Base-by-base conservation (phyloP, 2,888 invertebrate genomes). In the Ditula angustiorana region DNA sequence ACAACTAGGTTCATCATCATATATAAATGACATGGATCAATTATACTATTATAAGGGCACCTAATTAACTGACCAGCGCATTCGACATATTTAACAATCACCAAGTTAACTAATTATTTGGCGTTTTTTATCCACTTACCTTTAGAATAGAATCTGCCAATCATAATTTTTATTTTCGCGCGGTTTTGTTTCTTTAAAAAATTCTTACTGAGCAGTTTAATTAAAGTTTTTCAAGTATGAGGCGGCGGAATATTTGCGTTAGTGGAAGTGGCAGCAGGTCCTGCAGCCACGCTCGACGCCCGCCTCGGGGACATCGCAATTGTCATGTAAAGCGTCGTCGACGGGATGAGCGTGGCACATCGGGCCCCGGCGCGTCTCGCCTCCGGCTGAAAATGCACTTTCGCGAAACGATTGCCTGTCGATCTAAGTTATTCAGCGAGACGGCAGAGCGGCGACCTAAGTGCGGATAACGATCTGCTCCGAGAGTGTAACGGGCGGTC, bases 351-450 rank as follows among this genome's bases (percentile, higher is more conserved):
- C 79, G 81, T 75, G 79, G 77, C 79, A 78, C 77, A 75, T 77
- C 78, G 81, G 74, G 77, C 75, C 75, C 61, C 55, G 61, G 35
- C 72, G 75, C 75, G 78, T 76, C 75, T 79, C 78, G 88, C 90
- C 90, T 80, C 82, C 71, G 89, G 92, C 90, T 80, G 84, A 86
- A 91, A 92, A 88, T 92, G 90, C 91, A 91, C 91, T 92, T 90
- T 88, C 84, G 78, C 82, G 82, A 85, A 87, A 74, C 85, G 88
- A 91, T 90, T 87, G 88, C 85, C 85, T 86, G 87, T 87, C 88
- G 85, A 90, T 86, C 80, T 80, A 79, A 85, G 86, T 88, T 88
- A 87, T 86, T 84, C 82, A 82, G 75, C 76, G 78, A 77, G 81
- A 80, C 77, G 76, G 75, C 76, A 71, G 63, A 58, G 76, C 77